phyloP scores from a whole-genome alignment of 1,140 invertebrate species.

The Cecropterus lyciades region DNA sequence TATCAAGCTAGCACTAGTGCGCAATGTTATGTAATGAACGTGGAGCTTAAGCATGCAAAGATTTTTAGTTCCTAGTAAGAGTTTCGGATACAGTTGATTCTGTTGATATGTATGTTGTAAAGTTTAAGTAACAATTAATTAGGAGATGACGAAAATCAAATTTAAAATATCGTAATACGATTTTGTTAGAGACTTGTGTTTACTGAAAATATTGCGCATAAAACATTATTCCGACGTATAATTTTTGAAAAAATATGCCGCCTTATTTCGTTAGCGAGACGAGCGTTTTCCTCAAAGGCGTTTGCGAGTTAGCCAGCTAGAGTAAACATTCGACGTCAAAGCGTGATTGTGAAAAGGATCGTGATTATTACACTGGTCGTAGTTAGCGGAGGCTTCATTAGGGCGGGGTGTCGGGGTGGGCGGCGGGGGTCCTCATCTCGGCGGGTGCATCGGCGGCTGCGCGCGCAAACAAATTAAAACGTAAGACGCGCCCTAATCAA shows the following conservation, averaged over 20 bases:
- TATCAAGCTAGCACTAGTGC: too few species aligned
- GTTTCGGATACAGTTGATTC: too few species aligned
- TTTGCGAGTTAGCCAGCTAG: slow-evolving; percentile 48
- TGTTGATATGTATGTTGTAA: too few species aligned
- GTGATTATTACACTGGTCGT: slow-evolving; percentile 68
- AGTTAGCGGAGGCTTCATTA: slow-evolving; percentile 79
- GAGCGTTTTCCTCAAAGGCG: slow-evolving; percentile 53
- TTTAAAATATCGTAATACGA: neutral
- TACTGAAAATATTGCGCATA: neutral
- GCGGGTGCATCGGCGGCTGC: slow-evolving; percentile 75
- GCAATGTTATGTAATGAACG: too few species aligned
- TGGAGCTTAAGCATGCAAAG: too few species aligned
- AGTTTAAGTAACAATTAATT: too few species aligned
- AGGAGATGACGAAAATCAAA: too few species aligned
- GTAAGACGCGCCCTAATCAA: slow-evolving; percentile 84
- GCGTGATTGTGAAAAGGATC: slow-evolving; percentile 73
- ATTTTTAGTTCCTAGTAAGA: too few species aligned
- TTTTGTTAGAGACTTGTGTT: neutral
- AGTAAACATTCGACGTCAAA: slow-evolving; percentile 64
- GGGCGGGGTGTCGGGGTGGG: slow-evolving; percentile 45
- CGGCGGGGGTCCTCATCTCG: slow-evolving; percentile 62
- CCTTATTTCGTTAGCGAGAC: slow-evolving; percentile 48
- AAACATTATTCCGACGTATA: slow-evolving; percentile 5
- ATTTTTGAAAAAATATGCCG: slow-evolving; percentile 26
- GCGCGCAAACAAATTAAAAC: slow-evolving; percentile 84